phyloP scores from a whole-genome alignment of 2,797 vertebrate species.

The Platalea minor region DNA sequence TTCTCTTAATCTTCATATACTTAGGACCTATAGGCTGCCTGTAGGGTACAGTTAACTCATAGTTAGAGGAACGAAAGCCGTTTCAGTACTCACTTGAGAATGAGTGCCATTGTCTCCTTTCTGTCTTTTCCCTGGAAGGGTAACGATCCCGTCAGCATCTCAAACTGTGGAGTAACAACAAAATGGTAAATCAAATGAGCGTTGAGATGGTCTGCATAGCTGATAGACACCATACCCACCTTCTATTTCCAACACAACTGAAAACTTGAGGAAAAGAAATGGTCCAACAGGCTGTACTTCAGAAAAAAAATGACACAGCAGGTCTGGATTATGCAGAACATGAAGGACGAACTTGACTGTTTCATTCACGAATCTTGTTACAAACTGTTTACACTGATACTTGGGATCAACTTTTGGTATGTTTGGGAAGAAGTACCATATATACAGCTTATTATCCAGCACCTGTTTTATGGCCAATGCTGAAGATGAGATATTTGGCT shows the following conservation, averaged over 20 bases:
- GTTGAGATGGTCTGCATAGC: background rate
- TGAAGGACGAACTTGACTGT: background rate
- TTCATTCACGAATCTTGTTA: background rate
- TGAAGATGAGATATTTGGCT: background rate
- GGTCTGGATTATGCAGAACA: background rate
- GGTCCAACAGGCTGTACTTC: background rate
- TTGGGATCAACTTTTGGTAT: background rate
- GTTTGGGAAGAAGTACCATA: background rate
- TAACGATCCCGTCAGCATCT: conserved; percentile 96
- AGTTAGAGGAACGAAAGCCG: background rate
- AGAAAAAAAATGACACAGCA: background rate
- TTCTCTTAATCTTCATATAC: background rate
- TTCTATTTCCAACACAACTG: background rate
- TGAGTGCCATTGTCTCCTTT: conserved; percentile 97
- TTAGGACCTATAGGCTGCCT: background rate
- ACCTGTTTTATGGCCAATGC: background rate
- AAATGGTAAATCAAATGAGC: background rate
- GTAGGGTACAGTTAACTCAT: background rate
- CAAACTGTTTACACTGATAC: background rate
- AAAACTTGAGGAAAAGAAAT: background rate
- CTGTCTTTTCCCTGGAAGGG: conserved; percentile 98
- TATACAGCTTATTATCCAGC: background rate
- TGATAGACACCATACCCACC: background rate
- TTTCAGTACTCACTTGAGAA: conserved; percentile 89
- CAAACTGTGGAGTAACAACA: conserved; percentile 81